These are phyloP conservation scores for Scolopax rusticola DNA, from an alignment of 2,797 vertebrate genomes.

Conservation along the genomic window DNA sequence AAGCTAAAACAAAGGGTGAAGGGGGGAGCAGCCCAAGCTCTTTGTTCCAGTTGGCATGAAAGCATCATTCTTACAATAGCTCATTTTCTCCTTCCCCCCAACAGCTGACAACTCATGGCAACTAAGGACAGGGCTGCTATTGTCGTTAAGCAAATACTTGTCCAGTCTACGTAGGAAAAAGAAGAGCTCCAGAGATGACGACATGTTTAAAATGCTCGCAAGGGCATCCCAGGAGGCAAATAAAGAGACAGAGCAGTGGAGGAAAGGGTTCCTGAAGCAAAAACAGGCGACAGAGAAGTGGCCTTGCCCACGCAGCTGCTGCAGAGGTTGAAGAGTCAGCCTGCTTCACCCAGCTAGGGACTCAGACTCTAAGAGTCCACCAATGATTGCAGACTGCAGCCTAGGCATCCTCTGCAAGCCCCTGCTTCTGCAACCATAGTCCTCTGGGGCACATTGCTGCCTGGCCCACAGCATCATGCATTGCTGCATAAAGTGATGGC, in stretches of 20 bases:
- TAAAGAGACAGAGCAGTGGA: conserved; percentile 61
- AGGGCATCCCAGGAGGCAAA: conserved; percentile 58
- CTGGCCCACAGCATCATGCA: fast-evolving
- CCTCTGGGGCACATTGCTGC: neutral
- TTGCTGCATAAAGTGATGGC: neutral
- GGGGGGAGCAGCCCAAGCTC: conserved; percentile 44
- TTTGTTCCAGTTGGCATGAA: conserved; percentile 72
- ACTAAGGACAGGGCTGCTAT: conserved; percentile 73
- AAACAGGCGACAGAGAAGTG: conserved; percentile 9
- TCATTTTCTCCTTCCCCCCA: conserved; percentile 65
- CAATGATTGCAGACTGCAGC: neutral
- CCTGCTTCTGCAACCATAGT: neutral
- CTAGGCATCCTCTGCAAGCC: neutral
- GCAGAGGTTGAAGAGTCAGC: neutral
- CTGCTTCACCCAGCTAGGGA: neutral
- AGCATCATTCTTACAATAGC: conserved; percentile 68
- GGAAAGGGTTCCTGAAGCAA: conserved; percentile 49
- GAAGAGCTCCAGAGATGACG: conserved; percentile 63
- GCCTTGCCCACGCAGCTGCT: neutral
- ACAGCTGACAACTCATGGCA: conserved; percentile 72
- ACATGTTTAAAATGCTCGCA: conserved; percentile 43
- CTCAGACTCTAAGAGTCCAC: neutral
- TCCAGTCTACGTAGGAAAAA: conserved; percentile 63
- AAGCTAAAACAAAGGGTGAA: conserved; percentile 59
- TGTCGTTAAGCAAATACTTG: conserved; percentile 63